These are phyloP conservation scores for Cossypha polioptera DNA, from an alignment of 2,797 vertebrate species.

Conservation along the genomic window DNA sequence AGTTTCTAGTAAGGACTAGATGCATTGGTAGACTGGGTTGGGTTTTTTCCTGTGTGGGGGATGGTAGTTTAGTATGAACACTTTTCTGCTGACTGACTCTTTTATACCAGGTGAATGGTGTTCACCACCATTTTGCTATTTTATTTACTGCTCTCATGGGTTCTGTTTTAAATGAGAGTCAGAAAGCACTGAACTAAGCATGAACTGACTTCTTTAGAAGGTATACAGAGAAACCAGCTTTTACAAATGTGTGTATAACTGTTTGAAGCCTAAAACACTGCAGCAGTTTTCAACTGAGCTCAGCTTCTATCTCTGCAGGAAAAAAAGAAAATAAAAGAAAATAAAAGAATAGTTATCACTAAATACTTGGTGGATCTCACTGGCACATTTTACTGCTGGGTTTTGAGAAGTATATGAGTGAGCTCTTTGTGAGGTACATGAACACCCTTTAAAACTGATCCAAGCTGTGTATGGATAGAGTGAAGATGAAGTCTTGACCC, in stretches of 20 bases:
- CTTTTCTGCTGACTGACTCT: neutral
- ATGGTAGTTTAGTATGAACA: neutral
- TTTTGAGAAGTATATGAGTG: neutral
- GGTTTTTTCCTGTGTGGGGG: neutral
- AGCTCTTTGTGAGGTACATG: neutral
- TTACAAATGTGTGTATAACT: neutral
- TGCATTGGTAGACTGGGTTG: neutral
- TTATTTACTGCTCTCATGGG: neutral
- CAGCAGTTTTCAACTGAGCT: neutral
- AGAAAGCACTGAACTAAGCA: neutral
- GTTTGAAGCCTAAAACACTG: neutral
- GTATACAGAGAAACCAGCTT: neutral
- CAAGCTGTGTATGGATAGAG: neutral
- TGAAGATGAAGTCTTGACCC: neutral
- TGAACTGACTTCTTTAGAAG: neutral
- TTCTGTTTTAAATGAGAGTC: neutral
- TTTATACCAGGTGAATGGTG: neutral
- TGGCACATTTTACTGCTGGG: neutral
- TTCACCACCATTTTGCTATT: neutral
- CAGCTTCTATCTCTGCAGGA: neutral
- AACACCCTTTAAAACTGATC: neutral
- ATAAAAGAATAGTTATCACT: neutral
- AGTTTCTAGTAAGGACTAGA: neutral
- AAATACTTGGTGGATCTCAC: neutral
- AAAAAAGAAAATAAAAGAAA: neutral